A percentile compares a stretch with the other conserved stretches of the same genome.
These are phyloP conservation scores for Emys orbicularis DNA, from an alignment of 2,797 vertebrate species.

Conservation along the genomic window DNA sequence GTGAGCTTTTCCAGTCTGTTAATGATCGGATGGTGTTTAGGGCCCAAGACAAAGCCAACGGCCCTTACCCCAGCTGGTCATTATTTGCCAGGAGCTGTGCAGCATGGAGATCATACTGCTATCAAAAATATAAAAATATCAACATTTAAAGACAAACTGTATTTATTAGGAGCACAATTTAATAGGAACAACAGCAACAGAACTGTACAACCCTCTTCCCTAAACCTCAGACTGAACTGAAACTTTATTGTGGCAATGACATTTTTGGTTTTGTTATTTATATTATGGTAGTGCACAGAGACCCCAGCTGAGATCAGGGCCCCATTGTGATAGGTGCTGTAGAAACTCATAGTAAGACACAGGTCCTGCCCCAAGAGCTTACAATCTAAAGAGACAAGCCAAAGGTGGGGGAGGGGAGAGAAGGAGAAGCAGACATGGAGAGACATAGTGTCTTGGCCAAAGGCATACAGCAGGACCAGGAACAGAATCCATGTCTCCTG, in stretches of 20 bases:
- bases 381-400: neutral
- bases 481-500: neutral
- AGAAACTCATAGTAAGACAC: neutral
- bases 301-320: neutral
- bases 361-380: neutral
- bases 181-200: neutral
- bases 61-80: neutral
- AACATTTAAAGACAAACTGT: neutral
- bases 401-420: neutral
- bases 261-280: neutral
- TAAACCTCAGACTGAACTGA: neutral
- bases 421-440: neutral
- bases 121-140: neutral
- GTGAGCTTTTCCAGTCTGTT: neutral
- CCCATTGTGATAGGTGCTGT: neutral
- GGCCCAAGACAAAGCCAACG: neutral
- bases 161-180: neutral
- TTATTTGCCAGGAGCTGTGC: neutral
- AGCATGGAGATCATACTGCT: neutral
- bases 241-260: neutral
- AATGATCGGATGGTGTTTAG: neutral
- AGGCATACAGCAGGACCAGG: neutral
- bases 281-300: neutral
- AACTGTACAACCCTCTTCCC: neutral
- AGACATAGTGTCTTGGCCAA: neutral